Evolutionary conservation across 2,797 vertebrate genomes (phyloP).

Genomic region (Danio jaintianensis): DNA sequence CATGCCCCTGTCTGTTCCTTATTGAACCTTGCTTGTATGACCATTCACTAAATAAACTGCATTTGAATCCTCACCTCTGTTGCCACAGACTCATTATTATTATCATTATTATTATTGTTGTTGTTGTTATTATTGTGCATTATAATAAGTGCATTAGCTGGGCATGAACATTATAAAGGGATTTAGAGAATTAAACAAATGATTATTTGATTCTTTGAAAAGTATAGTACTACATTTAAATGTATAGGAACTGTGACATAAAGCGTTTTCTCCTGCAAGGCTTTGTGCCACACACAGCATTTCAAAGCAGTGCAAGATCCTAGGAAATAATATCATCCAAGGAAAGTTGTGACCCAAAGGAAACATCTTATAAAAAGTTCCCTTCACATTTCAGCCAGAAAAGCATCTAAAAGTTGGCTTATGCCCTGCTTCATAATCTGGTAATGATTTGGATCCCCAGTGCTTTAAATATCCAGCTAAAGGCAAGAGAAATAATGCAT

Average conservation of each 20-base stretch:
- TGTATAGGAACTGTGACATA: constrained; percentile 24
- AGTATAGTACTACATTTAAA: background rate
- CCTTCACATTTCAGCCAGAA: constrained; percentile 26
- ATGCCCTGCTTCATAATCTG: constrained; percentile 37
- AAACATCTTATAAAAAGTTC: constrained; percentile 32
- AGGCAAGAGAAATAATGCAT: constrained; percentile 43
- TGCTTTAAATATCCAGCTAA: constrained; percentile 54
- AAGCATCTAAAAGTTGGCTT: constrained; percentile 41
- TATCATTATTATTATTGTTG: background rate
- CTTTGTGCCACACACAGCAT: constrained; percentile 37
- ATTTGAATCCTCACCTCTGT: too few relatives aligned
- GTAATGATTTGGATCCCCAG: constrained; percentile 51
- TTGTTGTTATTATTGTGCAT: too few relatives aligned
- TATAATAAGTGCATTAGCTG: background rate
- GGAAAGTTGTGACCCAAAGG: constrained; percentile 30
- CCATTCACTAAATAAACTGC: too few relatives aligned
- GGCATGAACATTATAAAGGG: background rate
- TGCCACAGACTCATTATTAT: background rate
- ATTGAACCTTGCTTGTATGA: too few relatives aligned
- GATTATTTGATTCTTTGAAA: constrained; percentile 6
- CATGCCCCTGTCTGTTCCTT: too few relatives aligned
- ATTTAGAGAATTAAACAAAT: constrained; percentile 17
- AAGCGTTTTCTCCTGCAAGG: constrained; percentile 35
- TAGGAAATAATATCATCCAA: constrained; percentile 20
- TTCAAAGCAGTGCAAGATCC: constrained; percentile 24